Base-by-base conservation (phyloP, 2,797 vertebrate species). In the Momotus momota region DNA sequence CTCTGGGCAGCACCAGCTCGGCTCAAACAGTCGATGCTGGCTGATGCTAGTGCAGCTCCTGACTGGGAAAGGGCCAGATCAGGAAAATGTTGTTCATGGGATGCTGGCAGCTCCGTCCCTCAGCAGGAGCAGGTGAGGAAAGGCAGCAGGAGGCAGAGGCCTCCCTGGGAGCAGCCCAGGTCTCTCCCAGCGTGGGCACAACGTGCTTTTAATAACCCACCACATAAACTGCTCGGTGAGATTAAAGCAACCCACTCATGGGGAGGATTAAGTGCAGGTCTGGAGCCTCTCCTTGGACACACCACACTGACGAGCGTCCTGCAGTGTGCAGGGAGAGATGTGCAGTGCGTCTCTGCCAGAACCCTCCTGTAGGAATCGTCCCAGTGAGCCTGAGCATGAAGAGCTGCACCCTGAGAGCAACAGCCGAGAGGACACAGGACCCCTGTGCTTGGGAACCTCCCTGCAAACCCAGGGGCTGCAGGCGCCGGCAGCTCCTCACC, bases 231-330 rank as follows among this genome's bases (percentile, higher is more conserved):
- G 67, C 85, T 93, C 1, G 1, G 51, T n/a, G 77, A 67, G 64
- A 91, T 93, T 94, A 94, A 82, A 78, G 81, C 89, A 86, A 55
- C 80, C 57, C 67, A 49, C 74, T 87, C 89, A 17, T 0, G 17
- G 73, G 67, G 64, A 95, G 74, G 82, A 74, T 74, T 91, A 84
- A 82, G 49, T 5, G 3, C 57, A 31, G 46, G 70, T 41, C 81
- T 58, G 71, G 78, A 80, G 51, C 19, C 2, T 7, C 27, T 61
- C 33, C 22, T 51, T 48, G 29, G 51, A 55, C 51, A 48, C 64
- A 40, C 11, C 33, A 35, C n/a, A 49, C 5, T 20, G 67, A 40
- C 7, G 26, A 51, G 67, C 67, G 29, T 27, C 66, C 48, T 27
- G 60, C 38, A 27, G 25, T 10, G 25, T 26, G 60, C 41, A 22